Base-by-base conservation (phyloP, 2,888 invertebrate genomes). In the Sycophila texana region DNA sequence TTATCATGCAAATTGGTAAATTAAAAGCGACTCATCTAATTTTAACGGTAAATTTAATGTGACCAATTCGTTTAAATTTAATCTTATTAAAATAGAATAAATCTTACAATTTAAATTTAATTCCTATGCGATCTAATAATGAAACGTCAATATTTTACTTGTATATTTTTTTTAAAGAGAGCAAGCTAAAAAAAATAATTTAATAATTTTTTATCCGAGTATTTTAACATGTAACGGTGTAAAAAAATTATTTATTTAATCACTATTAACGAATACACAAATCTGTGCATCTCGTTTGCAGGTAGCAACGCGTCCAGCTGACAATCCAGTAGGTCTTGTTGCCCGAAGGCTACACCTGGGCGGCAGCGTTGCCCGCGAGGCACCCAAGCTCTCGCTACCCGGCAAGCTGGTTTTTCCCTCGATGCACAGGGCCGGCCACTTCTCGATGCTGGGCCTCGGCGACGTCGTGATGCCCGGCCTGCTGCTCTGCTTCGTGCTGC, bases 361-460 rank as follows among this genome's bases (percentile, higher is more conserved):
- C 82, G 96, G 97, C 73, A 96, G 96, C 74, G 95, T 97, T 73
- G 95, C 96, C 84, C 94, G 96, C 84, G 98, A 98, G 89, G 97
- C 97, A 80, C 99, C 98, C 79, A 98, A 98, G 91, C 93, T 99
- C 84, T 98, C 98, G 85, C 93, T 99, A 87, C 99, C 99, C 53
- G 99, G 98, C 85, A 99, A 99, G 92, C 93, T 99, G 82, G 98
- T 99, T 83, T 99, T 99, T 92, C 99, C 99, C 81, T 98, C 98
- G 90, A 95, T 98, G 93, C 98, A 98, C 91, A 97, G 98, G 91
- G 94, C 95, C 86, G 98, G 98, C 86, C 98, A 98, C 91, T 99
- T 99, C 92, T 98, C 98, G 82, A 99, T 99, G 98, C 93, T 99
- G 82, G 94, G 96, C 84, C 91, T 96, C 72, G 96, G 96, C 20